Evolutionary conservation across 2,797 vertebrate species (phyloP).

Genomic region (Choloepus didactylus): DNA sequence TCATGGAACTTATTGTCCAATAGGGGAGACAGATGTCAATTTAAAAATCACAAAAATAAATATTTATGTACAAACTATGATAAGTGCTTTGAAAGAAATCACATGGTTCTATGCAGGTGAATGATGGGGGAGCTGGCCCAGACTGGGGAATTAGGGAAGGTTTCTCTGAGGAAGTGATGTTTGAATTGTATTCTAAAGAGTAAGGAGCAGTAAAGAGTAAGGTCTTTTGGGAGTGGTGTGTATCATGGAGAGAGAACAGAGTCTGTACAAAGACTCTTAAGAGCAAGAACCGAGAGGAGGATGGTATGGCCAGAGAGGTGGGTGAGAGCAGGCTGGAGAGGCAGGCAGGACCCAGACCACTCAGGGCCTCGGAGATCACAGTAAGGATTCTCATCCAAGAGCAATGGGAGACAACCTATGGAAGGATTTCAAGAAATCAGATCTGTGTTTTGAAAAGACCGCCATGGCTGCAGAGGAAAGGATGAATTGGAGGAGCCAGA

Average conservation of each 20-base stretch:
- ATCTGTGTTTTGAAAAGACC: background rate
- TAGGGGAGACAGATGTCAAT: background rate
- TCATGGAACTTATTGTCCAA: background rate
- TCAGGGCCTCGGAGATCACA: background rate
- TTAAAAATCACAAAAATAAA: conserved; percentile 31
- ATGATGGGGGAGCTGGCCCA: background rate
- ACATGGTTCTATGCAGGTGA: background rate
- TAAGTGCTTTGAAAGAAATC: background rate
- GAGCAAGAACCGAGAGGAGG: background rate
- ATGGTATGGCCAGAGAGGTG: background rate
- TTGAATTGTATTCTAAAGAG: conserved; percentile 41
- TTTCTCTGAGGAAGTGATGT: conserved; percentile 12
- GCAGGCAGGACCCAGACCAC: background rate
- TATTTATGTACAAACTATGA: background rate
- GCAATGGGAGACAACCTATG: background rate
- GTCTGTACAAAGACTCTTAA: background rate
- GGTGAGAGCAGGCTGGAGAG: background rate
- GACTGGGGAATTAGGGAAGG: background rate
- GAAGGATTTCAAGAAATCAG: background rate
- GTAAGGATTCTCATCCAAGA: conserved; percentile 28
- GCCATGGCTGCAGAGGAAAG: background rate
- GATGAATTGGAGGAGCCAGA: background rate
- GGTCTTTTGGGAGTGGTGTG: background rate
- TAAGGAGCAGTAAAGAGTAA: background rate
- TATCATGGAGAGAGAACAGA: conserved; percentile 1